Percentiles rank a stretch among this genome's conserved stretches.
Conservation (phyloP, 2,888 invertebrate species). For the Eurois occulta region DNA sequence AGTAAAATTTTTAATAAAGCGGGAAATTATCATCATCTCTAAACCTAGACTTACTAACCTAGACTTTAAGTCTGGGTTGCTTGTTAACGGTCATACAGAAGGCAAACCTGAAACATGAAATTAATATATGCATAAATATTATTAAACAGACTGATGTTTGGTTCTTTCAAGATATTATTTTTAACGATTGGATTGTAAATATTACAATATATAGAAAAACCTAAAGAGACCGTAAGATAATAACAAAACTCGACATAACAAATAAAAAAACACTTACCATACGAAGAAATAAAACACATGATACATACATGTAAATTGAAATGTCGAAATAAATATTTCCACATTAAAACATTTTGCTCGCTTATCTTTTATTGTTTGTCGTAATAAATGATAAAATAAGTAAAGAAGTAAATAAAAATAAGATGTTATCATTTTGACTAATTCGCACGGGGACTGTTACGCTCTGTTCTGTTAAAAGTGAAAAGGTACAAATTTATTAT, state of each 20-base stretch:
- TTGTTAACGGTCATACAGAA: neutral
- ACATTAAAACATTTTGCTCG: constrained; percentile 16
- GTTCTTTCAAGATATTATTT: neutral
- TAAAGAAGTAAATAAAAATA: no score
- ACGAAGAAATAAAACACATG: neutral
- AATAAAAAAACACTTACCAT: neutral
- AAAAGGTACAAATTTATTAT: constrained; percentile 19
- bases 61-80: no score
- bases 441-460: constrained; percentile 22
- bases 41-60: no score
- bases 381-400: constrained; percentile 20
- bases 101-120: neutral
- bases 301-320: neutral
- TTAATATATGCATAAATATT: neutral
- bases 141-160: neutral
- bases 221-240: neutral
- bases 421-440: constrained; percentile 37
- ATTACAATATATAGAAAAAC: neutral
- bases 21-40: neutral
- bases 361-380: constrained; percentile 37
- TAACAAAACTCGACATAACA: neutral
- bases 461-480: constrained; percentile 21
- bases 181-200: neutral
- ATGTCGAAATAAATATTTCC: constrained; percentile 35
- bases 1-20: neutral